phyloP scores from a whole-genome alignment of 2,888 invertebrate species.

The Chymomyza procnemis region DNA sequence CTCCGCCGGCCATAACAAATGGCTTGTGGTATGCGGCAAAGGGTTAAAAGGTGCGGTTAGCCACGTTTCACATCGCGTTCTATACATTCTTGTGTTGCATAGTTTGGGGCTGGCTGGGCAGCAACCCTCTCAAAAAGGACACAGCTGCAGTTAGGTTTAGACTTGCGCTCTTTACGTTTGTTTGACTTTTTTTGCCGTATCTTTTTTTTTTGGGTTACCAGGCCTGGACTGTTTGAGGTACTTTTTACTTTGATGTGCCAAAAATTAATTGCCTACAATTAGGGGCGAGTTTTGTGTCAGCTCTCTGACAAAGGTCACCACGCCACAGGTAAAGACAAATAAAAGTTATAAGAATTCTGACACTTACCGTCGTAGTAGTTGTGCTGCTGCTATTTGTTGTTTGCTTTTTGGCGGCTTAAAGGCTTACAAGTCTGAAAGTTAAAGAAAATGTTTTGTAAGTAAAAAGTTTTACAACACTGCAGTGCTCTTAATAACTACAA shows the following conservation, averaged over 20 bases:
- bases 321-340: constrained; percentile 23
- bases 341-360: constrained; percentile 34
- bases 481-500: neutral
- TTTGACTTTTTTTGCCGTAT: neutral
- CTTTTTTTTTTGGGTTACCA: constrained; percentile 1
- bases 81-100: constrained; percentile 21
- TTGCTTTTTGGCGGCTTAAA: constrained; percentile 49
- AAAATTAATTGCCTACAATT: constrained; percentile 76
- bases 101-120: constrained; percentile 37
- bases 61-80: constrained; percentile 39
- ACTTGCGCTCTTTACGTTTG: constrained; percentile 34
- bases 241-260: constrained; percentile 67
- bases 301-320: constrained; percentile 59
- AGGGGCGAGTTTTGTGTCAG: constrained; percentile 42
- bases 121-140: constrained; percentile 64
- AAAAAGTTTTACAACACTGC: constrained; percentile 34
- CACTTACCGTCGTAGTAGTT: constrained; percentile 54
- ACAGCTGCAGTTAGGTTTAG: constrained; percentile 57
- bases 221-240: neutral
- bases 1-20: constrained; percentile 39
- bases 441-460: constrained; percentile 56
- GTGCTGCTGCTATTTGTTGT: constrained; percentile 31
- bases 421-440: constrained; percentile 46
- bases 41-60: constrained; percentile 73
- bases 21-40: constrained; percentile 48